Evolutionary conservation across 1,140 invertebrate species (phyloP), one percentile per base, ranked within the genome.

Genomic region (Brachionus rotundiformis): DNA sequence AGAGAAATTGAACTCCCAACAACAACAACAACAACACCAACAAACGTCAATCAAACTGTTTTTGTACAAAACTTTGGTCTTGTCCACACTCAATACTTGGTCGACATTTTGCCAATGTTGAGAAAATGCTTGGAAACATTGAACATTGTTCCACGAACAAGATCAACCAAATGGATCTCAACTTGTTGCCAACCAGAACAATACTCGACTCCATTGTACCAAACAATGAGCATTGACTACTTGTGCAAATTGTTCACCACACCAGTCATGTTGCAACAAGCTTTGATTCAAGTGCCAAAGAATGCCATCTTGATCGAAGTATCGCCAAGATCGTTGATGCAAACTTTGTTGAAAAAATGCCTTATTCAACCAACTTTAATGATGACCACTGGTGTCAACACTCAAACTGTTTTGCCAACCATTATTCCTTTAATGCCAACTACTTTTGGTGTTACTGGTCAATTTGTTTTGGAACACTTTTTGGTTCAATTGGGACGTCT

Each of bases 221-320:
- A 92, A 85, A 89, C 92, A 79, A 95, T 94, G 47, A 95, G 94
- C 49, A 92, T 94, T 7, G 93, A 92, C 25, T 99, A 99, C 88
- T 94, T 96, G 86, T 95, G 96, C 0, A 97, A 98, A 89, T 98
- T 98, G 88, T 89, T 98, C 39, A 89, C 96, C 7, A 88, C 85
- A 77, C 91, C 93, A 23, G 94, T 96, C 0, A 87, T 94, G 0
- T 96, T 96, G 84, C 92, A 95, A 82, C 94, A 95, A 85, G 94
- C 68, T 23, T 84, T 97, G 39, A 86, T 90, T 82, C 92, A 94
- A 85, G 89, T 98, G 3, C 96, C 95, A 4, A 91, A 92, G 82
- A 93, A 95, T 85, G 94, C 95, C 2, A 89, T 98, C 82, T 91
- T 93, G 27, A 91, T 98, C 83, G 96, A 98, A 90, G 92, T 98